Base-by-base conservation (phyloP, 2,113 vertebrate species). In the Lates calcarifer region DNA sequence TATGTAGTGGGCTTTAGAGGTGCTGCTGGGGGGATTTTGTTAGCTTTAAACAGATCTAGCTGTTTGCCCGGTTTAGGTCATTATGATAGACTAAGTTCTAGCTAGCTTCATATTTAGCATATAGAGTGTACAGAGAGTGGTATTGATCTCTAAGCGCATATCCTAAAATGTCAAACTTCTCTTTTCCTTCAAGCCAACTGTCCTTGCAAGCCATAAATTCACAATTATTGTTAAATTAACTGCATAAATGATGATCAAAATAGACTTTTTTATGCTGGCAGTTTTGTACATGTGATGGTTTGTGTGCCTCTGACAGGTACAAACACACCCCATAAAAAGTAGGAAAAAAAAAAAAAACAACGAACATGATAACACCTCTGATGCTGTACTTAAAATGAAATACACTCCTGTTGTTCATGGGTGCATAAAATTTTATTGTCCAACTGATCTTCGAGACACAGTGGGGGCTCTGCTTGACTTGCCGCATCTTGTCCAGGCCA, bases 401-500 rank as follows among this genome's bases (percentile, higher is more conserved):
- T 74, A 76, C 53, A 67, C n/a, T 75, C 20, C 45, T 8, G 9
- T 66, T 65, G 75, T 84, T 90, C 72, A 63, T 53, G 65, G 65
- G n/a, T 85, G 63, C 74, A 62, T 84, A 65, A 83, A 47, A 74
- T 33, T 69, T 85, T 91, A 81, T 83, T 85, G 79, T 85, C 61
- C 85, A 76, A 45, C 79, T 76, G 70, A 87, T 91, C 86, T 87
- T 73, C 5, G 55, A 78, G 76, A 90, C 82, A 73, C 89, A 90
- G 82, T 81, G 77, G 77, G 83, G 87, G 56, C 83, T 89, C 66
- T 73, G 90, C 84, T 88, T 88, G 93, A 91, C 86, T 92, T 88
- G 86, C 81, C 84, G 60, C 76, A 90, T 91, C 79, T 84, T 83
- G 60, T 83, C 85, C 43, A 57, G 88, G 67, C 91, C 87, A 91